Evolutionary conservation across 2,797 vertebrate species (phyloP).

Genomic region (Distichodus sexfasciatus): DNA sequence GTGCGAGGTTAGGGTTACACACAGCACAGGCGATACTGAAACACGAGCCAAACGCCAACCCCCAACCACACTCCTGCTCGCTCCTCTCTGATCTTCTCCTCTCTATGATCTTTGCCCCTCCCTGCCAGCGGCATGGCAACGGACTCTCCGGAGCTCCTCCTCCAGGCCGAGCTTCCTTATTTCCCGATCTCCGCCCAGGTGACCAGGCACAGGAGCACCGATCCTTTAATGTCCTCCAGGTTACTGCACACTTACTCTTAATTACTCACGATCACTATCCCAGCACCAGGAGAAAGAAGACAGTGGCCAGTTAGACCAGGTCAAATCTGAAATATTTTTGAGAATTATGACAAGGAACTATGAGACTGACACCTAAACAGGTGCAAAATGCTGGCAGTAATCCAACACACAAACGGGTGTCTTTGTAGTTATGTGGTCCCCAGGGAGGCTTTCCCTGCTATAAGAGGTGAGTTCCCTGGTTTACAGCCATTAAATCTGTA

Average conservation of each 20-base stretch:
- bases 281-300: no score
- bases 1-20: conserved; percentile 47
- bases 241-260: background rate
- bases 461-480: conserved; percentile 3
- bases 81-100: conserved; percentile 29
- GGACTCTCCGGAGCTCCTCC: conserved; percentile 19
- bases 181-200: conserved; percentile 5
- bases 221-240: background rate
- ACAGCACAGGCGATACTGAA: conserved; percentile 46
- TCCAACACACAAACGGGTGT: conserved; percentile 1
- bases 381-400: conserved; percentile 1
- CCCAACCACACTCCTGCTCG: conserved; percentile 27
- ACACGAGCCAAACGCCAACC: conserved; percentile 38
- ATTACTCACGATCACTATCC: no score
- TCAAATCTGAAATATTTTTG: no score
- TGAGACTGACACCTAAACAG: conserved; percentile 22
- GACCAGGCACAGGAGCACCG: background rate
- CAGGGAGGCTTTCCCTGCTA: background rate
- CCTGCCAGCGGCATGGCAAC: conserved; percentile 35
- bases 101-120: conserved; percentile 43
- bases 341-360: no score
- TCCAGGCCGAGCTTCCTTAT: background rate
- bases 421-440: background rate
- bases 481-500: background rate
- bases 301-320: no score